Evolutionary conservation across 1,140 invertebrate genomes (phyloP), one percentile per base, ranked within the genome.

Genomic region (Musca domestica): DNA sequence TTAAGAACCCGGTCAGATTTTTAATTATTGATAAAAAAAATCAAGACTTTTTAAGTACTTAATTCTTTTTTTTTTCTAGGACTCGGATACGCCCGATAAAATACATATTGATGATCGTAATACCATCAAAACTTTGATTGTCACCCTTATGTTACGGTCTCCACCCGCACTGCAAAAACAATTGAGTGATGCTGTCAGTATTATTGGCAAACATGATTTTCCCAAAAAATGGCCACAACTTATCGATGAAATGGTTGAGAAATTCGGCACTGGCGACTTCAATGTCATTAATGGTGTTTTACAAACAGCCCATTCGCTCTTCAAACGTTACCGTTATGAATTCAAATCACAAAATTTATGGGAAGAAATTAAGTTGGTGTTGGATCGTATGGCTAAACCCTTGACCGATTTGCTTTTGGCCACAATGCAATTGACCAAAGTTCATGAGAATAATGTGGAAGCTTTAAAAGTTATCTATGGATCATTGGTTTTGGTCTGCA

Each of bases 291-390:
- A 98, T 85, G 96, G 96, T 10, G 90, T 98, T 0, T 84, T 99
- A 3, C 88, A 94, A 72, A 98, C 96, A 1, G 95, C 94, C 0
- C 95, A 98, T 84, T 98, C 96, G 0, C 84, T 99, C 9, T 98
- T 99, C 83, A 95, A 96, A 83, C 88, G 94, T 76, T 99, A 98
- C 83, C 87, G 95, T 63, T 95, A 92, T 81, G 96, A 98, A 83
- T 96, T 97, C 75, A 97, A 98, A 84, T 97, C 95, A 6, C 90
- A 98, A 78, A 85, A 88, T 69, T 84, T 99, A 0, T 99, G 96
- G 96, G 88, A 88, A 65, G 97, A 99, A 85, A 99, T 99, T 63
- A 98, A 98, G 84, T 94, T 94, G 86, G 96, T 98, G 1, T 82
- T 98, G 51, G 94, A 96, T 46, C 91, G 92, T 71, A 95, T 99